Conservation (phyloP, 2,888 invertebrate species). For the Orthonychiurus folsomi region DNA sequence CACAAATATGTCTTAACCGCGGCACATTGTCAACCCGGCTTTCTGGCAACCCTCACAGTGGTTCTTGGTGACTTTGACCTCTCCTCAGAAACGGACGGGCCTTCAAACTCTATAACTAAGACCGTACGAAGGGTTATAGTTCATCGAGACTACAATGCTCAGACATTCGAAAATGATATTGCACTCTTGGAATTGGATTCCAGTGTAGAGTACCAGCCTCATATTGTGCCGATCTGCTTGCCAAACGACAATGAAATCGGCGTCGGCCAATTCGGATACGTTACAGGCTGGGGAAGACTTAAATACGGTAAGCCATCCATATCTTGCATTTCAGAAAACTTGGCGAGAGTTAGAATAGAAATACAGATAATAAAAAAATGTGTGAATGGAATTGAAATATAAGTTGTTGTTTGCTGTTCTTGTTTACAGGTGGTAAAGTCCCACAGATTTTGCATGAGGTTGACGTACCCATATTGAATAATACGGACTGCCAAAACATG, state of each 20-base stretch:
- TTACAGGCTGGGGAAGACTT: conserved; percentile 85
- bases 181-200: conserved; percentile 76
- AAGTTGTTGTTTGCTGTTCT: not conserved
- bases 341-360: not conserved
- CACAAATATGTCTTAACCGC: conserved; percentile 80
- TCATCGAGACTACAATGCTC: conserved; percentile 77
- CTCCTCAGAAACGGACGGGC: conserved; percentile 64
- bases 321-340: too few relatives aligned
- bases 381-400: conserved; percentile 6
- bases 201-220: conserved; percentile 70
- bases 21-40: conserved; percentile 90
- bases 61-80: conserved; percentile 87
- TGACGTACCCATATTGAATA: conserved; percentile 81
- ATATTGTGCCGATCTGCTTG: conserved; percentile 88
- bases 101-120: conserved; percentile 62
- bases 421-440: conserved; percentile 59
- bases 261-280: conserved; percentile 76
- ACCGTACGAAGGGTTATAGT: conserved; percentile 80
- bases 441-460: conserved; percentile 85
- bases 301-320: conserved; percentile 60
- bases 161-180: conserved; percentile 84
- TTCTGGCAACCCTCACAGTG: conserved; percentile 78
- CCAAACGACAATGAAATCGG: conserved; percentile 67
- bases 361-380: conserved; percentile 7
- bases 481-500: conserved; percentile 86